Percentiles rank a stretch among this genome's conserved stretches.
Evolutionary conservation across 2,113 vertebrate species (phyloP).

Genomic region (Xerus inauris): DNA sequence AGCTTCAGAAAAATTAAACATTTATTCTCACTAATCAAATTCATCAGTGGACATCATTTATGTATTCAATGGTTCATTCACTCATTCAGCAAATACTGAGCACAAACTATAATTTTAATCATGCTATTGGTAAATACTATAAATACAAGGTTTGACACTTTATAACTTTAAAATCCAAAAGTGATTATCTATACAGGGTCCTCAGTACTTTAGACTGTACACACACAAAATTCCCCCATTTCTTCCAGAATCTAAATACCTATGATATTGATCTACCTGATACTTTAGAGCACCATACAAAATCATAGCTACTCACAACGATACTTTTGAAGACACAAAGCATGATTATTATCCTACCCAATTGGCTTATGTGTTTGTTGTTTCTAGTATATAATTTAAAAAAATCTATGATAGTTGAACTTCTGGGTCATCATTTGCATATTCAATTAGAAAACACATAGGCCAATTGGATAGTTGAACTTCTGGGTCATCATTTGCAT

Average conservation of each 20-base stretch:
- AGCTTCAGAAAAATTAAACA: not conserved
- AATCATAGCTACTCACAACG: not conserved
- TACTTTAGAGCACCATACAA: no score
- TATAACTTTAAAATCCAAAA: slow-evolving; percentile 1
- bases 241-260: not conserved
- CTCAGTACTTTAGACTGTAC: not conserved
- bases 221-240: not conserved
- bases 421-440: no score
- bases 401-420: not conserved
- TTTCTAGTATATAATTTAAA: not conserved
- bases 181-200: not conserved
- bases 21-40: not conserved
- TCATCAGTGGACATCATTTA: not conserved
- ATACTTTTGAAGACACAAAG: no score
- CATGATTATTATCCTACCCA: not conserved
- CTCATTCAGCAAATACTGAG: not conserved
- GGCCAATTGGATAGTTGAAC: no score
- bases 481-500: not conserved
- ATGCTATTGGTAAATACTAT: not conserved
- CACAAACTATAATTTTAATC: not conserved
- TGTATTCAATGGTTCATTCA: not conserved
- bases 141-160: not conserved
- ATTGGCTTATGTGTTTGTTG: not conserved
- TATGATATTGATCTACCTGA: not conserved
- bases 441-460: no score